Conservation (phyloP, 1,140 invertebrate species). For the Glossosoma conforme region DNA sequence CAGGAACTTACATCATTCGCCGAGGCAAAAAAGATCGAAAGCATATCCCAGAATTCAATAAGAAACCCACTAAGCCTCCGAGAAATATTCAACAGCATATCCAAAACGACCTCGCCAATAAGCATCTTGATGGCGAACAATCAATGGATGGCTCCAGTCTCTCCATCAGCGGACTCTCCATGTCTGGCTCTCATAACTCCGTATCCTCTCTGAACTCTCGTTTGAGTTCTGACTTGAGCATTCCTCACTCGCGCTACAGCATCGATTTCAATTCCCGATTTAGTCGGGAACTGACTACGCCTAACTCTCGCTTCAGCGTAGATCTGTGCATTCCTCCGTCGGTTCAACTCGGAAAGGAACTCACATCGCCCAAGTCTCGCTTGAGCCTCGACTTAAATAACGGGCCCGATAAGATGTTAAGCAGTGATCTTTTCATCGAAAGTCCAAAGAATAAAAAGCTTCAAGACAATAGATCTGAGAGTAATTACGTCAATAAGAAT, state of each 20-base stretch:
- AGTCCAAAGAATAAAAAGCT: constrained; percentile 50
- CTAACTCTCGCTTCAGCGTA: constrained; percentile 57
- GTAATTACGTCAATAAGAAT: constrained; percentile 36
- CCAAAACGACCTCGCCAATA: constrained; percentile 23
- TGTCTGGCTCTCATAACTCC: constrained; percentile 39
- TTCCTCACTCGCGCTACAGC: constrained; percentile 52
- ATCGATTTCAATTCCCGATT: constrained; percentile 53
- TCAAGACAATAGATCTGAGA: constrained; percentile 37
- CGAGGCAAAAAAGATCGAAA: constrained; percentile 53
- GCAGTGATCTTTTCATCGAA: constrained; percentile 48
- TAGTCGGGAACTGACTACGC: constrained; percentile 53
- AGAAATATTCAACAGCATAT: constrained; percentile 27
- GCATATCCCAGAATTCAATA: constrained; percentile 46
- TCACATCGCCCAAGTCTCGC: constrained; percentile 54
- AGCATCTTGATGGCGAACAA: constrained; percentile 39
- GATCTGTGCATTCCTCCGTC: constrained; percentile 53
- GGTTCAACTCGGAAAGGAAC: constrained; percentile 50
- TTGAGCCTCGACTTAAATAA: constrained; percentile 56
- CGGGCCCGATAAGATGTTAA: constrained; percentile 47
- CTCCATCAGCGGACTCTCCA: constrained; percentile 47
- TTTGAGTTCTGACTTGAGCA: constrained; percentile 54
- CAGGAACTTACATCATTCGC: constrained; percentile 69
- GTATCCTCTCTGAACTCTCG: constrained; percentile 55
- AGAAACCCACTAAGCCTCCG: constrained; percentile 34
- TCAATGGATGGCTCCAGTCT: constrained; percentile 48